Evolutionary conservation across 2,797 vertebrate genomes (phyloP), one percentile per base, ranked within the genome.

Genomic region (Nannoperca obscura): DNA sequence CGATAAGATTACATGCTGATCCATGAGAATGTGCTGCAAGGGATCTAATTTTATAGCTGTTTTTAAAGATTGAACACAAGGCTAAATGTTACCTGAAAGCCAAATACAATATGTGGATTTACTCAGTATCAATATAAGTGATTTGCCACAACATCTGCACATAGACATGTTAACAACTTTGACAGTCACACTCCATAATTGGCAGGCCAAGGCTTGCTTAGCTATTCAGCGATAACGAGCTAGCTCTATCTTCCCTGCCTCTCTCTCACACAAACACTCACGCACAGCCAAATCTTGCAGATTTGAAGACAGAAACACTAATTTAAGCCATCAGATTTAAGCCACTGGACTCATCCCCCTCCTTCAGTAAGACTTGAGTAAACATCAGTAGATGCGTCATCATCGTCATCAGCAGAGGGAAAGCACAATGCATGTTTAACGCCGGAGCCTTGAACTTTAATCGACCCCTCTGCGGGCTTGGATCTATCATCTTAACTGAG

Each of bases 141-240:
- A 90, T 87, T 86, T 89, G 76, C 78, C 75, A 81, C 76, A 83
- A 90, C 86, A 88, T 92, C 85, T 91, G 85, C 57, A 55, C 54
- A 66, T 47, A 80, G 81, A 78, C 75, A 83, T 74, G 83, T 89
- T 91, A 86, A 91, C 89, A 89, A 91, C 85, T 93, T 85, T 88
- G 80, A 91, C 76, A 89, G 84, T 88, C 92, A 83, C 91, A 76
- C 91, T 87, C 54, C 84, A 87, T 94, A 92, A 93, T 92, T 91
- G 89, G 85, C 88, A 78, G 88, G 74, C 52, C 63, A 44, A 34
- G 22, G 46, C 70, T 78, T 71, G 79, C 75, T 93, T 88, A 89
- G 83, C 84, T 90, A 93, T 94, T 90, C 92, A 91, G 92, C 19
- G 90, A 91, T 93, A 93, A 93, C 93, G 86, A 92, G 89, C 70